Percentiles rank a stretch among this genome's conserved stretches.
Conservation (phyloP, 2,797 vertebrate genomes). For the Aythya fuligula region DNA sequence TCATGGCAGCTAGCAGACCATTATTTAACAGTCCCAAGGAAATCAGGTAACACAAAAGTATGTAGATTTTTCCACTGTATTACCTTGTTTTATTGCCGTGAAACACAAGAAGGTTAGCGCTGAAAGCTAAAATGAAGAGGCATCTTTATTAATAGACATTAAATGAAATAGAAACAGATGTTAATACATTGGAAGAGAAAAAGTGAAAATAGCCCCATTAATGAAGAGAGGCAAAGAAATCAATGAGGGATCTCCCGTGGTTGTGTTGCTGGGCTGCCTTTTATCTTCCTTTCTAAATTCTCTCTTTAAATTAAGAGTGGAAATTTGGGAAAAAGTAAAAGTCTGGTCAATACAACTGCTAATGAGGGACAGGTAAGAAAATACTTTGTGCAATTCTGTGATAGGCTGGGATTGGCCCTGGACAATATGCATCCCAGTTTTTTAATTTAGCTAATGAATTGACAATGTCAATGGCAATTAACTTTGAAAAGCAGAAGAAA, state of each 20-base stretch:
- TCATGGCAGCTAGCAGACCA: neutral
- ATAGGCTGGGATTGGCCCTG: slow-evolving; percentile 37
- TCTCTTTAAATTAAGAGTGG: slow-evolving; percentile 29
- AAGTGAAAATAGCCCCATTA: slow-evolving; percentile 51
- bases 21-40: neutral
- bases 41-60: neutral
- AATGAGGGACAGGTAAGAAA: slow-evolving; percentile 48
- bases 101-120: neutral
- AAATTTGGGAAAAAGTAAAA: slow-evolving; percentile 38
- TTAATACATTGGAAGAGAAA: slow-evolving; percentile 14
- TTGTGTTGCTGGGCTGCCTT: slow-evolving; percentile 21
- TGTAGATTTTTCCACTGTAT: neutral
- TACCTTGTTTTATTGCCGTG: neutral
- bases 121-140: slow-evolving; percentile 22
- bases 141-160: slow-evolving; percentile 36
- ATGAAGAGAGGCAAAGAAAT: slow-evolving; percentile 59
- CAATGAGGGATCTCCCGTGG: slow-evolving; percentile 41
- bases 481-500: slow-evolving; percentile 52
- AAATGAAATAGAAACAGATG: slow-evolving; percentile 35
- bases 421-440: slow-evolving; percentile 40
- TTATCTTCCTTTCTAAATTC: slow-evolving; percentile 36
- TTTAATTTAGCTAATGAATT: slow-evolving; percentile 70
- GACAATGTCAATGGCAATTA: slow-evolving; percentile 47
- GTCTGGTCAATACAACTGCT: neutral
- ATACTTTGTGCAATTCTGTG: slow-evolving; percentile 9